A percentile compares a stretch with the other conserved stretches of the same genome.
Evolutionary conservation across 2,888 invertebrate species (phyloP).

Genomic region (Agriopis leucophaearia): DNA sequence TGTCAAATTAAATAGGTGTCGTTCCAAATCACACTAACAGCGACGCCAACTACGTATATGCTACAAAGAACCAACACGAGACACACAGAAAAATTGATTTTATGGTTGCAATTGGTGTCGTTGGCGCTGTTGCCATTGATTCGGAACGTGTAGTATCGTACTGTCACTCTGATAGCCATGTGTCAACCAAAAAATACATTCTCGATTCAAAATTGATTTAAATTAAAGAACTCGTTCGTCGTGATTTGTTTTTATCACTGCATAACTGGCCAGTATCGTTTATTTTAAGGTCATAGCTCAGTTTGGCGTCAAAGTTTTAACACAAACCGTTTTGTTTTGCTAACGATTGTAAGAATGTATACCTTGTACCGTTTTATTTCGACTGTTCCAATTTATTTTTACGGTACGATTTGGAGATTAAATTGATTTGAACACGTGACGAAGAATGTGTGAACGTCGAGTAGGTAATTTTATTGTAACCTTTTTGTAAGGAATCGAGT

Average conservation of each 20-base stretch:
- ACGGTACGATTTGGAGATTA: slow-evolving; percentile 3
- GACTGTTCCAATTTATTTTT: slow-evolving; percentile 9
- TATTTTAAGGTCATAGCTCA: slow-evolving; percentile 9
- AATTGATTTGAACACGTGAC: slow-evolving; percentile 35
- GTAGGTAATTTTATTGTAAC: neutral
- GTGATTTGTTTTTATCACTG: neutral
- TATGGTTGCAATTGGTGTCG: too few relatives aligned
- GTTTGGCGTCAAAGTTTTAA: slow-evolving; percentile 15
- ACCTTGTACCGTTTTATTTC: slow-evolving; percentile 15
- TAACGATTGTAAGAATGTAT: slow-evolving; percentile 13
- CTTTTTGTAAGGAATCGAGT: too few relatives aligned
- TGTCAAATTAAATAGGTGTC: too few relatives aligned
- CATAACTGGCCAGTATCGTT: slow-evolving; percentile 11
- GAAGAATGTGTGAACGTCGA: slow-evolving; percentile 6
- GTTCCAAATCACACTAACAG: too few relatives aligned
- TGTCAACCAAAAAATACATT: neutral
- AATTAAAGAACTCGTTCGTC: neutral
- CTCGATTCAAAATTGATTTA: slow-evolving; percentile 1
- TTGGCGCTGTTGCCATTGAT: too few relatives aligned
- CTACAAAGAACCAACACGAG: too few relatives aligned
- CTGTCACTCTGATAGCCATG: too few relatives aligned
- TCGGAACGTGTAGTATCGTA: too few relatives aligned
- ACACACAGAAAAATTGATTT: too few relatives aligned
- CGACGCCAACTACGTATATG: too few relatives aligned
- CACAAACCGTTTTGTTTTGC: slow-evolving; percentile 20